Evolutionary conservation across 2,888 invertebrate species (phyloP).

Genomic region (Cistogaster globosa): DNA sequence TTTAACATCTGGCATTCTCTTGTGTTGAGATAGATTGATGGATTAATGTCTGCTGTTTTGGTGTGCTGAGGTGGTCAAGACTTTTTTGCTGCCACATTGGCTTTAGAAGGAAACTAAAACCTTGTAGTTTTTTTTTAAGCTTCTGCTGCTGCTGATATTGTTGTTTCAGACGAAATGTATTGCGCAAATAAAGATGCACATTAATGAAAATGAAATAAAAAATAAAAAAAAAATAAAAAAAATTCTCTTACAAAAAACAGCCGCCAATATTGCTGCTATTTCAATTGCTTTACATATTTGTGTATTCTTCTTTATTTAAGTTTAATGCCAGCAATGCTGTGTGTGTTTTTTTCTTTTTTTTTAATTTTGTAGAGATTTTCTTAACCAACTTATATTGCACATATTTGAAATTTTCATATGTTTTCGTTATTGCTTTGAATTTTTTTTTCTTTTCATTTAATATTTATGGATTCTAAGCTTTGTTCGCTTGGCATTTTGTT

Average conservation of each 20-base stretch:
- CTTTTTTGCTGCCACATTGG: constrained; percentile 49
- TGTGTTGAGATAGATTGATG: constrained; percentile 73
- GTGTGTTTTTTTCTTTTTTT: constrained; percentile 22
- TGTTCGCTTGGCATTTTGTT: constrained; percentile 55
- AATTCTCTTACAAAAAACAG: constrained; percentile 33
- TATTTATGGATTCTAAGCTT: constrained; percentile 50
- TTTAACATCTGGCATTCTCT: constrained; percentile 32
- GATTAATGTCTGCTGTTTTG: constrained; percentile 74
- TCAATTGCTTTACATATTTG: constrained; percentile 70
- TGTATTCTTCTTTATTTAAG: constrained; percentile 46
- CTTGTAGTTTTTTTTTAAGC: constrained; percentile 51
- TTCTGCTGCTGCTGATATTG: constrained; percentile 24
- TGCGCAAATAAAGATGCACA: constrained; percentile 72
- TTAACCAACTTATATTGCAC: constrained; percentile 60
- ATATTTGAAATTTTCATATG: constrained; percentile 70
- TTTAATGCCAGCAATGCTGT: constrained; percentile 3
- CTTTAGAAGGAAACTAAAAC: constrained; percentile 68
- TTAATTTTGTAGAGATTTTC: constrained; percentile 20
- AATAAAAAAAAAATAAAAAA: background rate
- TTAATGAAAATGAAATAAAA: constrained; percentile 44
- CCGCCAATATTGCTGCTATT: constrained; percentile 54
- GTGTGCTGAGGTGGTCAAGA: constrained; percentile 62
- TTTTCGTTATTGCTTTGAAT: constrained; percentile 59
- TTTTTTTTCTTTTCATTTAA: constrained; percentile 21
- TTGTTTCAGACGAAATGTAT: constrained; percentile 50